Percentiles rank a stretch among this genome's conserved stretches.
Evolutionary conservation across 2,888 invertebrate genomes (phyloP).

Genomic region (Athalia rosae): DNA sequence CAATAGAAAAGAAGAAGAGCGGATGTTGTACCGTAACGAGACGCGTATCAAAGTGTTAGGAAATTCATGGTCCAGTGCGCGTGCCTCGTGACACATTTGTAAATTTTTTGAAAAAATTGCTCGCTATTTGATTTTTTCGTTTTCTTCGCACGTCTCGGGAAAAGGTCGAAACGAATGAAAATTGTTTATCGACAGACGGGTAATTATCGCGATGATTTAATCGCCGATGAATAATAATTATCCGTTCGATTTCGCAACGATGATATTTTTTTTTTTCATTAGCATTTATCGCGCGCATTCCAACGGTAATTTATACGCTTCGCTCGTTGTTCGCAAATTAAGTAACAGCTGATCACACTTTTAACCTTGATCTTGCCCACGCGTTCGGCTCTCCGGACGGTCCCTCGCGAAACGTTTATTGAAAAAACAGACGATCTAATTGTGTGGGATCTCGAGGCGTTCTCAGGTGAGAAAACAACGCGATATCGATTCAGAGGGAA

Average conservation of each 20-base stretch:
- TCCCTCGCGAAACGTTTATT: conserved; percentile 7
- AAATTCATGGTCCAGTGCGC: not conserved
- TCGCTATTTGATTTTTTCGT: not conserved
- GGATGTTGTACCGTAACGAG: conserved; percentile 39
- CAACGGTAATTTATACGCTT: too few species aligned
- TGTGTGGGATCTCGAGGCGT: not conserved
- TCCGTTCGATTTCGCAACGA: not conserved
- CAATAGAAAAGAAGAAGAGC: conserved; percentile 23
- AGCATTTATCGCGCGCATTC: not conserved
- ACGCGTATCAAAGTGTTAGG: conserved; percentile 7
- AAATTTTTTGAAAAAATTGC: not conserved
- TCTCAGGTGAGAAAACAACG: not conserved
- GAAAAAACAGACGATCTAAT: not conserved
- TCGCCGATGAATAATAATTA: not conserved
- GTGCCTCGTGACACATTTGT: too few species aligned
- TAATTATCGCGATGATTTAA: not conserved
- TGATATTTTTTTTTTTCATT: not conserved
- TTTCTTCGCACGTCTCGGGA: not conserved
- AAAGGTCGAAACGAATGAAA: not conserved
- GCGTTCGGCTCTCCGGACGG: conserved; percentile 59
- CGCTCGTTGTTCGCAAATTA: conserved; percentile 48
- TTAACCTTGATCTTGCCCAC: conserved; percentile 66
- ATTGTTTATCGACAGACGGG: not conserved
- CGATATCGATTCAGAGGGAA: not conserved
- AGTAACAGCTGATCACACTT: conserved; percentile 54